A percentile compares a stretch with the other conserved stretches of the same genome.
These are phyloP conservation scores for Alviniconcha marisindica DNA, from an alignment of 1,140 invertebrate genomes.

Conservation along the genomic window DNA sequence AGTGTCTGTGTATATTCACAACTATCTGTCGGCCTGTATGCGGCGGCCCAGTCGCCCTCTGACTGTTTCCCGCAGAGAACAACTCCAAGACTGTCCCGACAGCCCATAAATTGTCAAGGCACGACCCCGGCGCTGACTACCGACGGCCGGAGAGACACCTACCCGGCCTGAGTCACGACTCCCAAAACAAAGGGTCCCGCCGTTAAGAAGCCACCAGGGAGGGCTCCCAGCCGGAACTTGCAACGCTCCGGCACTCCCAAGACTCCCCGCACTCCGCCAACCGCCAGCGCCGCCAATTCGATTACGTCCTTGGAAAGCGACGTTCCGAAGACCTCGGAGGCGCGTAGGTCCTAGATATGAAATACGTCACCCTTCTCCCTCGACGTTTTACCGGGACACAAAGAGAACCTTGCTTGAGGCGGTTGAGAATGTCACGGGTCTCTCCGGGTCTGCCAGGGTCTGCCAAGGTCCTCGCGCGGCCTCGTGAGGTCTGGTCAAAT, in stretches of 20 bases:
- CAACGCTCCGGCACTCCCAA: not conserved
- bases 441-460: no score
- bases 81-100: no score
- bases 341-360: not conserved
- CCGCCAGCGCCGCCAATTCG: not conserved
- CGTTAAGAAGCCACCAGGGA: not conserved
- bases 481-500: slow-evolving; percentile 6
- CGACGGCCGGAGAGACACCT: not conserved
- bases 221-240: not conserved
- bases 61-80: no score
- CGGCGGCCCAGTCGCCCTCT: no score
- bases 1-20: no score
- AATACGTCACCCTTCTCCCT: no score
- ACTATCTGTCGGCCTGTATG: no score
- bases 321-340: not conserved
- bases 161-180: slow-evolving; percentile 3
- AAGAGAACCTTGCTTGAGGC: no score
- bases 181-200: not conserved
- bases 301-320: slow-evolving; percentile 8
- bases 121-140: no score
- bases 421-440: no score
- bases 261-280: not conserved
- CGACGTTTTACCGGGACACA: no score
- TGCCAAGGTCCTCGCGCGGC: not conserved
- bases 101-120: no score